Evolutionary conservation across 1,140 invertebrate species (phyloP), one percentile per base, ranked within the genome.

Genomic region (Drosophila ananassae): DNA sequence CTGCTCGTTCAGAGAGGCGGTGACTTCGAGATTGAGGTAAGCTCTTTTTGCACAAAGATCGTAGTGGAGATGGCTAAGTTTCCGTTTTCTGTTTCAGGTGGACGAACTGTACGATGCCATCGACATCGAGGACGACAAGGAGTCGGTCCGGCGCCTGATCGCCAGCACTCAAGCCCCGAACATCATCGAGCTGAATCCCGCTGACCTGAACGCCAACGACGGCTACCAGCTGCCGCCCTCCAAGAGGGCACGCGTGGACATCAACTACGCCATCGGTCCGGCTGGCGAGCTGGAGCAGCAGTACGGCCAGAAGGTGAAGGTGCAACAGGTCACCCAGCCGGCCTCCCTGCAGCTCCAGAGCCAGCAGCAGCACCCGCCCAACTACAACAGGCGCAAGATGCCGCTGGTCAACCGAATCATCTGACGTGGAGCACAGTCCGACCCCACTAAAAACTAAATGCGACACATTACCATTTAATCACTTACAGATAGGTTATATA

Each of bases 321-420:
- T 89, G 48, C 83, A 89, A 34, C 84, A 79, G 48, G 69, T 87
- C 21, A 21, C 60, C 6, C 79, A 81, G 34, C 34, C 34, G 10
- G 34, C 34, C 2, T 2, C 34, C 3, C 34, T 34, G 32, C 32
- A 34, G 32, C 32, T 37, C 10, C 34, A 37, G 34, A 10, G 3
- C 34, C 34, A 12, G 17, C 21, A 60, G 46, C 64, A 67, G 32
- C 79, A 81, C 32, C 72, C 57, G 28, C 56, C 78, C 55, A 89
- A 79, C 7, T 90, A 89, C 22, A 94, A 93, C 84, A 84, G 94
- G 57, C 92, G 94, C 58, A 94, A 94, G 87, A 94, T 93, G 59
- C 93, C 93, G 44, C 92, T 94, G 58, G 93, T 94, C 12, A 94
- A 94, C 77, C 79, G 94, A 76, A 93, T 94, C 48, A 93, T 93